Evolutionary conservation across 2,113 vertebrate species (phyloP).

Genomic region (Notarius quadriscutis): DNA sequence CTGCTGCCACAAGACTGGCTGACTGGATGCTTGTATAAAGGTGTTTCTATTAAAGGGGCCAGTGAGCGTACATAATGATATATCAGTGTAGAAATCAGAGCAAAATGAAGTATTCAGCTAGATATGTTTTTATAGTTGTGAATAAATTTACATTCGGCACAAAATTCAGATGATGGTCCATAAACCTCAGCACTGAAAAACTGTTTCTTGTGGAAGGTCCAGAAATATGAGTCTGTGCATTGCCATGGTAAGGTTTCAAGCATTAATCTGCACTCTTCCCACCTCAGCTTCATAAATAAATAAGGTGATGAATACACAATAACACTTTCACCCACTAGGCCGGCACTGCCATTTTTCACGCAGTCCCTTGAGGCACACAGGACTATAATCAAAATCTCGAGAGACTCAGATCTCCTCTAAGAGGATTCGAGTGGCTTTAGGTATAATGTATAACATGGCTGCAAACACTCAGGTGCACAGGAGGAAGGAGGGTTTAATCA

Average conservation of each 20-base stretch:
- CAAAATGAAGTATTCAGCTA: background rate
- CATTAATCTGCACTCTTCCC: constrained; percentile 39
- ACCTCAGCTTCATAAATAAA: constrained; percentile 42
- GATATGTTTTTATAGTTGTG: background rate
- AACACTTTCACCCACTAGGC: background rate
- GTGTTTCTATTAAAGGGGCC: background rate
- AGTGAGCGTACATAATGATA: background rate
- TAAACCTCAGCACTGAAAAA: constrained; percentile 9
- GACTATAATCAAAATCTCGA: background rate
- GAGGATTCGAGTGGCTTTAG: constrained; percentile 7
- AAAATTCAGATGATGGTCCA: constrained; percentile 1
- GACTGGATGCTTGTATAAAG: background rate
- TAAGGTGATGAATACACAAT: constrained; percentile 48
- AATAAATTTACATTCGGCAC: background rate
- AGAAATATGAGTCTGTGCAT: constrained; percentile 23
- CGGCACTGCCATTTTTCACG: background rate
- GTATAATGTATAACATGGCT: constrained; percentile 10
- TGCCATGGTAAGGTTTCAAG: constrained; percentile 35
- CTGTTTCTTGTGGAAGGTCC: constrained; percentile 11
- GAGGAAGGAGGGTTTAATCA: background rate
- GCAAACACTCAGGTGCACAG: background rate
- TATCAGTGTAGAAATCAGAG: background rate
- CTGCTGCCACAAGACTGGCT: background rate
- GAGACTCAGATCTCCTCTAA: constrained; percentile 15
- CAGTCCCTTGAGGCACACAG: background rate